Evolutionary conservation across 2,888 invertebrate genomes (phyloP).

Genomic region (Parnassius apollo): DNA sequence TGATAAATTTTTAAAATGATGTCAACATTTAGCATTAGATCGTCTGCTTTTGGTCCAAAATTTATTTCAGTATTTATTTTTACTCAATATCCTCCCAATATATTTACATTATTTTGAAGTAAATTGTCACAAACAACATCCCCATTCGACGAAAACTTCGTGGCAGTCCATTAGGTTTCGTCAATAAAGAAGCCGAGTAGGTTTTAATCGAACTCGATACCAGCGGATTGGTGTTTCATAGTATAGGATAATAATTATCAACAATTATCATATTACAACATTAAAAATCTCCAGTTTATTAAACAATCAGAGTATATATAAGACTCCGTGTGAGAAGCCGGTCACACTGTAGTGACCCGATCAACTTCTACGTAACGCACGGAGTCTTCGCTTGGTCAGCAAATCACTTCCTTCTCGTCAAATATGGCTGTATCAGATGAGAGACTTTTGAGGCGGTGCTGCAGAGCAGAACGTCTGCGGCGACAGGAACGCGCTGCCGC

Average conservation of each 20-base stretch:
- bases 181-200: neutral
- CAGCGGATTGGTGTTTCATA: neutral
- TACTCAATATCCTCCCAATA: neutral
- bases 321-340: slow-evolving; percentile 69
- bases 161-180: neutral
- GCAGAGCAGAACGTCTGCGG: slow-evolving; percentile 87
- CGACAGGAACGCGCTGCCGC: slow-evolving; percentile 80
- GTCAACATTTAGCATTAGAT: slow-evolving; percentile 51
- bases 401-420: slow-evolving; percentile 94
- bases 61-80: slow-evolving; percentile 28
- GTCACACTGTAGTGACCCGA: slow-evolving; percentile 95
- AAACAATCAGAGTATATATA: slow-evolving; percentile 23
- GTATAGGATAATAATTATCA: slow-evolving; percentile 16
- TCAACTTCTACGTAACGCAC: slow-evolving; percentile 95
- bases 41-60: slow-evolving; percentile 75
- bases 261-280: slow-evolving; percentile 26
- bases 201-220: slow-evolving; percentile 8
- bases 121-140: neutral
- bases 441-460: slow-evolving; percentile 89
- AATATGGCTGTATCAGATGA: slow-evolving; percentile 92
- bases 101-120: neutral
- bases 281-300: slow-evolving; percentile 27
- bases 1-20: slow-evolving; percentile 25
- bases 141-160: neutral
- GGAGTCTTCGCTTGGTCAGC: slow-evolving; percentile 98